phyloP scores from a whole-genome alignment of 1,140 invertebrate genomes.

The Globodera rostochiensis region DNA sequence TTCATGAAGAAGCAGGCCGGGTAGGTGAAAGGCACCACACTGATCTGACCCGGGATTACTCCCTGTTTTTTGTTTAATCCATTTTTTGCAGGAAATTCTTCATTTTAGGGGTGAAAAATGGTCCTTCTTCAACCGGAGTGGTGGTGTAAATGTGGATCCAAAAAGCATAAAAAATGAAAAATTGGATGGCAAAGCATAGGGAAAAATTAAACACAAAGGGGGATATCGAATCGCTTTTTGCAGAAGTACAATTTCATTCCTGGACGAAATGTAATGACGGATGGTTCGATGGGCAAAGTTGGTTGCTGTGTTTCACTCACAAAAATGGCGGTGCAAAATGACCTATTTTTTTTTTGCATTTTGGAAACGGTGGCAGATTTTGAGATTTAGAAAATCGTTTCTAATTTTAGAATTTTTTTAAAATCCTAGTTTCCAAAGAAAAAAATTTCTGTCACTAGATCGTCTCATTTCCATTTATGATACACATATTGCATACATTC shows the following conservation, averaged over 20 bases:
- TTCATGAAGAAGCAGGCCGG: conserved; percentile 77
- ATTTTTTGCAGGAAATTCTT: neutral
- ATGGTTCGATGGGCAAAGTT: neutral
- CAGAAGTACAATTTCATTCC: conserved; percentile 56
- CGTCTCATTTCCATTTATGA: too few species aligned
- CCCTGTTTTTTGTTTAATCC: neutral
- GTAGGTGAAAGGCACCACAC: conserved; percentile 65
- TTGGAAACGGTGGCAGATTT: too few species aligned
- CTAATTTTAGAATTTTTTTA: too few species aligned
- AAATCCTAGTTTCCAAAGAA: too few species aligned
- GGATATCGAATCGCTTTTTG: conserved; percentile 36
- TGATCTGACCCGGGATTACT: too few species aligned
- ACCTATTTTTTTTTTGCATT: too few species aligned
- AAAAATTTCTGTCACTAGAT: too few species aligned
- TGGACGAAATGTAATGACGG: conserved; percentile 46
- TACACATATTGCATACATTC: too few species aligned
- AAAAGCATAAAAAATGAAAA: conserved; percentile 18
- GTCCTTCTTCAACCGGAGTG: conserved; percentile 16
- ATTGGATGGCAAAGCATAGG: conserved; percentile 72
- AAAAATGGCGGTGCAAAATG: too few species aligned
- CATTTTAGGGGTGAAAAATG: neutral
- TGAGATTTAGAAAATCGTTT: too few species aligned
- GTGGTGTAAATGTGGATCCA: neutral
- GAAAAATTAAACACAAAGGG: conserved; percentile 79
- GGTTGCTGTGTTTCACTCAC: too few species aligned